phyloP scores from a whole-genome alignment of 2,797 vertebrate genomes.

The Aldrovandia affinis region DNA sequence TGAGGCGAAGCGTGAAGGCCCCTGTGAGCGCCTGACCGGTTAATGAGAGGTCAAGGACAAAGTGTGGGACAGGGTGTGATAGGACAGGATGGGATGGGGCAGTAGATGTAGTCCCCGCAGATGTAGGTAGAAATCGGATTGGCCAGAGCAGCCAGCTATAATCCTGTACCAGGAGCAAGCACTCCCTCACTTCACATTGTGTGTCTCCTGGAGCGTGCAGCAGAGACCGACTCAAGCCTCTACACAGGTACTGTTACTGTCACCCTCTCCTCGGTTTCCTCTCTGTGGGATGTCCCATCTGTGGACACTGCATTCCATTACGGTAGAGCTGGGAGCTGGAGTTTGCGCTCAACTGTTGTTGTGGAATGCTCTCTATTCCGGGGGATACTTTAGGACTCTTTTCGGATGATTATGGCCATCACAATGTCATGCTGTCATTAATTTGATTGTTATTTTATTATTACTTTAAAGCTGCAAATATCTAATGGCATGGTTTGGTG shows the following conservation, averaged over 20 bases:
- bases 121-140: constrained; percentile 48
- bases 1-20: neutral
- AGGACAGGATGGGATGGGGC: constrained; percentile 36
- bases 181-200: constrained; percentile 43
- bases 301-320: neutral
- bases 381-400: neutral
- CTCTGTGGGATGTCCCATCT: neutral
- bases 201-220: constrained; percentile 58
- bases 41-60: constrained; percentile 55
- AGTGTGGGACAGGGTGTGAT: constrained; percentile 41
- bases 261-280: neutral
- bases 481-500: neutral
- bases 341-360: no score
- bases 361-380: neutral
- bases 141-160: constrained; percentile 52
- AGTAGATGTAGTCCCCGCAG: constrained; percentile 22
- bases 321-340: neutral
- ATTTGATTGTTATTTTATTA: neutral
- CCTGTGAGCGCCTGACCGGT: neutral
- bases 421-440: neutral
- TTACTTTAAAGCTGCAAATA: neutral
- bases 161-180: constrained; percentile 54
- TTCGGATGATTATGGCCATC: neutral
- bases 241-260: constrained; percentile 41
- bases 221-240: constrained; percentile 54